These are phyloP conservation scores for Patiria pectinifera DNA, from an alignment of 53 echinoderm and acorn worm species.

Conservation along the genomic window DNA sequence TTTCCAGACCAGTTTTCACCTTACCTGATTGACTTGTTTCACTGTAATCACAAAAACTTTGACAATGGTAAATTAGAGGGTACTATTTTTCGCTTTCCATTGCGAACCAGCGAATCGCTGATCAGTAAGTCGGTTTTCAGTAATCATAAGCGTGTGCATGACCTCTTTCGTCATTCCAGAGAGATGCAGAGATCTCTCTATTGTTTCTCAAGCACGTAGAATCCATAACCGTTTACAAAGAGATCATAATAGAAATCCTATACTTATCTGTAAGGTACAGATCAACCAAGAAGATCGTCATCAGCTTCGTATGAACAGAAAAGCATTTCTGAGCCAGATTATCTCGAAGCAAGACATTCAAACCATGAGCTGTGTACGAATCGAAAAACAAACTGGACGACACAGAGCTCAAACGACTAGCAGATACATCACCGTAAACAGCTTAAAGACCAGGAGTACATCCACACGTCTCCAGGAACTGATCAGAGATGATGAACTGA, in stretches of 20 bases:
- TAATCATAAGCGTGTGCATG: constrained; percentile 47
- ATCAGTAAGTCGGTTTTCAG: constrained; percentile 8
- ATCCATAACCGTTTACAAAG: constrained; percentile 54
- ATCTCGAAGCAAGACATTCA: not conserved
- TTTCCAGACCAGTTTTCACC: too few relatives aligned
- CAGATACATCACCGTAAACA: constrained; percentile 54
- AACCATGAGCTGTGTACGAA: not conserved
- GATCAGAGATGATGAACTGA: constrained; percentile 51
- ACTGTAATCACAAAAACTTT: constrained; percentile 16
- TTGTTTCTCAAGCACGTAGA: constrained; percentile 41
- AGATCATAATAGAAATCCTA: not conserved
- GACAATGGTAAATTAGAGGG: not conserved
- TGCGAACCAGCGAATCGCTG: too few relatives aligned
- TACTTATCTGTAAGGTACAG: constrained; percentile 25
- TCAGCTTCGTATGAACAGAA: constrained; percentile 14
- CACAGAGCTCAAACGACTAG: not conserved
- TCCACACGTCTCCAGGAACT: constrained; percentile 40
- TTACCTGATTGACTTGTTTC: constrained; percentile 32
- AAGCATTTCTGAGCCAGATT: not conserved
- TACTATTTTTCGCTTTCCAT: too few relatives aligned
- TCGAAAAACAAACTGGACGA: not conserved
- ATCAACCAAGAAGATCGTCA: not conserved
- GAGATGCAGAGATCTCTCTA: too few relatives aligned
- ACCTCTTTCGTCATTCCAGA: not conserved
- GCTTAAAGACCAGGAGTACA: constrained; percentile 15